Evolutionary conservation across 1,140 invertebrate genomes (phyloP), one percentile per base, ranked within the genome.

Genomic region (Camponotus vicinus): DNA sequence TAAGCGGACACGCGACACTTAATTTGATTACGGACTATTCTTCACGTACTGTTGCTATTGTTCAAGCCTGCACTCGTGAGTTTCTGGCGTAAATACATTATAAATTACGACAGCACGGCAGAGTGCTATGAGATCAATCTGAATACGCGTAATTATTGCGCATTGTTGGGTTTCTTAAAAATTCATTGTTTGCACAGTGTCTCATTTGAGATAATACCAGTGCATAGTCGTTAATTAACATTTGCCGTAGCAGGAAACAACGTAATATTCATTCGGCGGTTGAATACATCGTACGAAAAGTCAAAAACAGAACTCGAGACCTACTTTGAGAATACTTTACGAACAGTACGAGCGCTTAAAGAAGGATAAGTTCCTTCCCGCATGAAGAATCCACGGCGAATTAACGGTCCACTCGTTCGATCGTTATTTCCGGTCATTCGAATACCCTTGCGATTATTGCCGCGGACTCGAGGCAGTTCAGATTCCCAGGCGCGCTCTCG

Each of bases 401-500:
- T 89, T 89, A 89, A 75, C 61, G 85, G 85, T 75, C 66, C 70
- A 27, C n/a, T 32, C 32, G 67, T 75, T 75, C 73, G 89, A 77
- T 89, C 80, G 45, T 85, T 73, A 89, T 90, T 89, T 90, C 89
- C 85, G 85, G 67, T 80, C 69, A 45, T 89, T 85, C 83, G 82
- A 70, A 75, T 69, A 70, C 79, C 71, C 4, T 15, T 15, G 63
- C 42, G 67, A 75, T 45, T 69, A 61, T 71, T 45, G 57, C 27
- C 55, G 78, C 75, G 49, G 32, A 49, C 32, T 32, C 64, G 27
- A 49, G n/a, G 42, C 49, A 80, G 49, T 13, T 80, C 27, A 42
- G 87, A 89, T 89, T 89, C 88, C 71, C 88, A 86, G 71, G 70
- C 84, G n/a, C 52, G 11, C 40, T 42, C 21, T 52, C 15, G 63